phyloP scores from a whole-genome alignment of 2,888 invertebrate species.

The Troglohyphantes excavatus region DNA sequence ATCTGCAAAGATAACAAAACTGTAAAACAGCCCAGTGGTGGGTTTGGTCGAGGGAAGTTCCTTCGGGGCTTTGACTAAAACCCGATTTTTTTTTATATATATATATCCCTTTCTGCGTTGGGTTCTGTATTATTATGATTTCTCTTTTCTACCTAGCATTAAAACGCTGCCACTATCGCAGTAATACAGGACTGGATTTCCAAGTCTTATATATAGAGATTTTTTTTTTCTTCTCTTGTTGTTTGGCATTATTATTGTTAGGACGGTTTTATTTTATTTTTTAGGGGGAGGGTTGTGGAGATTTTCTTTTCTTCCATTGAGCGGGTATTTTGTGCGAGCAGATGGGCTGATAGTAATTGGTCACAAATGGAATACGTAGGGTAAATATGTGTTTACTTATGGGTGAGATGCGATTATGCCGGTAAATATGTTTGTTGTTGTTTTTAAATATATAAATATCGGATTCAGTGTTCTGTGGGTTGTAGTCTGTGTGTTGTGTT shows the following conservation, averaged over 20 bases:
- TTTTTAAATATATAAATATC: not conserved
- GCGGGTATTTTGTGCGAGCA: slow-evolving; percentile 47
- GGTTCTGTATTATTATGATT: slow-evolving; percentile 76
- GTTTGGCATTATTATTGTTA: slow-evolving; percentile 50
- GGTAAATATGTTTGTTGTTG: slow-evolving; percentile 54
- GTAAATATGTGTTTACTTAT: slow-evolving; percentile 71
- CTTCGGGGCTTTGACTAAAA: slow-evolving; percentile 74
- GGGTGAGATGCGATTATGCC: slow-evolving; percentile 52
- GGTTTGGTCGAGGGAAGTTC: slow-evolving; percentile 60
- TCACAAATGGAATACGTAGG: slow-evolving; percentile 33
- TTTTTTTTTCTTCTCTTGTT: slow-evolving; percentile 32
- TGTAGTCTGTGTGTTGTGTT: not conserved
- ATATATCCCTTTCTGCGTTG: not conserved
- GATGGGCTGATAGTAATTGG: slow-evolving; percentile 60
- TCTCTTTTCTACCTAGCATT: slow-evolving; percentile 61
- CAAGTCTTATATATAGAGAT: slow-evolving; percentile 25
- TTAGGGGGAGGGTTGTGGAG: not conserved
- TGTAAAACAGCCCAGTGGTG: slow-evolving; percentile 78
- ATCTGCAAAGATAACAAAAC: slow-evolving; percentile 79
- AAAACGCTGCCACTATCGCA: slow-evolving; percentile 70
- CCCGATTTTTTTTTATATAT: slow-evolving; percentile 53
- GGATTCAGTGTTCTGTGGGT: not conserved
- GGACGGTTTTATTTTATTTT: slow-evolving; percentile 22
- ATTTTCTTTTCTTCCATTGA: slow-evolving; percentile 28
- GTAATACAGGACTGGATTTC: slow-evolving; percentile 68